Evolutionary conservation across 2,888 invertebrate genomes (phyloP).

Genomic region (Limnephilus rhombicus): DNA sequence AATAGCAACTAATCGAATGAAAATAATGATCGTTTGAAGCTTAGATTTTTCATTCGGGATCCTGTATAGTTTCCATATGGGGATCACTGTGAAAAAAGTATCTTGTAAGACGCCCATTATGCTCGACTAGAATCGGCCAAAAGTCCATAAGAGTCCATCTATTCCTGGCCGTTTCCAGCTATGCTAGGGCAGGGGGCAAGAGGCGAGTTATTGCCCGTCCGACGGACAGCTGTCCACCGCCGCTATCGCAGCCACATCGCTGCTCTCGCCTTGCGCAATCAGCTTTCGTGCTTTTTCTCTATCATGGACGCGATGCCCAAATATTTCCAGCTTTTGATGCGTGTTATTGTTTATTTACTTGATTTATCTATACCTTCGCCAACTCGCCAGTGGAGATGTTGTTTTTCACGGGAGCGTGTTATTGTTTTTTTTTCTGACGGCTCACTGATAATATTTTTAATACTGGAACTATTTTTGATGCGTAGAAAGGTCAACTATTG

Average conservation of each 20-base stretch:
- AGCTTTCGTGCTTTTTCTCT: background rate
- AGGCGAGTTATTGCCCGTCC: slow-evolving; percentile 15
- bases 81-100: no score
- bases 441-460: background rate
- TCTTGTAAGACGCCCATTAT: background rate
- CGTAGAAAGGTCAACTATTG: background rate
- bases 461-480: background rate
- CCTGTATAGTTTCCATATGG: no score
- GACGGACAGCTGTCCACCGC: slow-evolving; percentile 27
- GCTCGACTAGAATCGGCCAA: background rate
- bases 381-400: background rate
- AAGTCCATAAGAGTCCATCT: background rate
- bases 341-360: background rate
- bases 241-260: background rate
- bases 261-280: background rate
- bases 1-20: no score
- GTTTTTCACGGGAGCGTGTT: background rate
- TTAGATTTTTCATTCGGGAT: no score
- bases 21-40: no score
- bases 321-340: slow-evolving; percentile 3
- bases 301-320: background rate
- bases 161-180: background rate
- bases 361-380: background rate
- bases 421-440: background rate
- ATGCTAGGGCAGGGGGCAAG: background rate